These are phyloP conservation scores for Rhingia rostrata DNA, from an alignment of 2,888 invertebrate genomes.

Conservation along the genomic window DNA sequence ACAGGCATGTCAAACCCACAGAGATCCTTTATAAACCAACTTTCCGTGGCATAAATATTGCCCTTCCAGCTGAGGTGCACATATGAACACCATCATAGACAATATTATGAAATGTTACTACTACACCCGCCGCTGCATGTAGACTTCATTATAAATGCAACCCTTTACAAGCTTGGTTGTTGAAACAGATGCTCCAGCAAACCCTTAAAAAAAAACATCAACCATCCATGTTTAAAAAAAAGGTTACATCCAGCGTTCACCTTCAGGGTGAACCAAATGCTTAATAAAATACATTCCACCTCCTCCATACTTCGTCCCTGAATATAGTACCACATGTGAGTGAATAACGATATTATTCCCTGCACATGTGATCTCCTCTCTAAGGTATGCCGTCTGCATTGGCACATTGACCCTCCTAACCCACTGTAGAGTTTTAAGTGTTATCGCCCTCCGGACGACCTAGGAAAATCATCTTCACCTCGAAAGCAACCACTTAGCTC, in stretches of 20 bases:
- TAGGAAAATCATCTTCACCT: conserved; percentile 7
- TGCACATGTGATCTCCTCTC: not conserved
- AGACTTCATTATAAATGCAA: not conserved
- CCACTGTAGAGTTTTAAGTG: conserved; percentile 9
- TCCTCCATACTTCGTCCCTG: no score
- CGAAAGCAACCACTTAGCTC: conserved; percentile 43
- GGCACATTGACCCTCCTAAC: conserved; percentile 12
- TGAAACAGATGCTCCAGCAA: not conserved
- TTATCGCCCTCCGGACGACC: not conserved
- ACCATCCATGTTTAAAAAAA: not conserved
- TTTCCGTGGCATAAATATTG: no score
- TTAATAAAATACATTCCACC: no score
- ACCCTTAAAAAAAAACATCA: not conserved
- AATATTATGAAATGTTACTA: not conserved
- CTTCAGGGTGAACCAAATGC: no score
- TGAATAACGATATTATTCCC: not conserved
- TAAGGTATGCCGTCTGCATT: not conserved
- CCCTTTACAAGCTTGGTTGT: not conserved
- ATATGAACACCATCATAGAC: not conserved
- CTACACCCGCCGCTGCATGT: not conserved
- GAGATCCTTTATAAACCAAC: no score
- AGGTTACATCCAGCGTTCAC: not conserved
- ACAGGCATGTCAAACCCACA: no score
- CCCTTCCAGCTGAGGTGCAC: no score
- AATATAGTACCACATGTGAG: no score